Conservation (phyloP, 2,797 vertebrate species). For the Anas flavirostris region DNA sequence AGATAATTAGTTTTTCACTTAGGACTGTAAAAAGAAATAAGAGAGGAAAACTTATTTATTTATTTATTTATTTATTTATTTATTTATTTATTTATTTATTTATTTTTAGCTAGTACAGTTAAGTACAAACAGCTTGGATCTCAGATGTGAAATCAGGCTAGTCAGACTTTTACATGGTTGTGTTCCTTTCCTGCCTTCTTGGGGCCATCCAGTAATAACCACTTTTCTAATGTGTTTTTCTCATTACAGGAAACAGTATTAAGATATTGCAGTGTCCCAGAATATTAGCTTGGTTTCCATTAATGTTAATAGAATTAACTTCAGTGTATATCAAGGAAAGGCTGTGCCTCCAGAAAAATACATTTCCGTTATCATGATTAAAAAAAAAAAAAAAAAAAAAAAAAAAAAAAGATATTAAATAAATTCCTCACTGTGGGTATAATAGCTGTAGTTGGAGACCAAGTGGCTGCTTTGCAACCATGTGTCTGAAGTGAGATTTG, state of each 20-base stretch:
- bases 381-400: background rate
- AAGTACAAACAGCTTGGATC: background rate
- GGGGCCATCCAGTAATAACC: background rate
- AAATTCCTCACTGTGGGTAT: background rate
- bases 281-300: background rate
- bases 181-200: background rate
- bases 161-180: background rate
- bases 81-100: too few relatives aligned
- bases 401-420: background rate
- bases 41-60: too few relatives aligned
- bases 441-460: background rate
- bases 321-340: background rate
- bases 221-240: background rate
- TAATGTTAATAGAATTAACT: background rate
- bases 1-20: background rate
- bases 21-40: background rate
- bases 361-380: background rate
- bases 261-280: background rate
- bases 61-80: too few relatives aligned
- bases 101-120: background rate
- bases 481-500: background rate
- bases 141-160: background rate
- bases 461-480: background rate
- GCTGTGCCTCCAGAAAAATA: background rate
- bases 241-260: background rate